Evolutionary conservation across 2,113 vertebrate genomes (phyloP), one percentile per base, ranked within the genome.

Genomic region (Sprattus sprattus): DNA sequence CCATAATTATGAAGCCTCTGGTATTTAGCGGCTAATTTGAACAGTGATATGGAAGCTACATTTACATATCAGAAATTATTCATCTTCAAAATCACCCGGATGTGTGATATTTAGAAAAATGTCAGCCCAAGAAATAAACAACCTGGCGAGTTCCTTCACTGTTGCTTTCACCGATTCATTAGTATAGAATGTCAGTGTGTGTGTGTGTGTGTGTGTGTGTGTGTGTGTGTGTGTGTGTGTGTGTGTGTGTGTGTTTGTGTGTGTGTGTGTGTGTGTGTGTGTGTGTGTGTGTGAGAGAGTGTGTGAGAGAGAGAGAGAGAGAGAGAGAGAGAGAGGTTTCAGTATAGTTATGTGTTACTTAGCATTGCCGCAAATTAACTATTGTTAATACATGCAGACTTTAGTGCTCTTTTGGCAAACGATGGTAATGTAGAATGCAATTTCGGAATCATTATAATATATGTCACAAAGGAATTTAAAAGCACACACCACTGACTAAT

Each of bases 91-190:
- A 39, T 39, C 86, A 85, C 45, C 83, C 87, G 86, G 91, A 92
- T 91, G 91, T 88, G 88, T 94, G 94, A 90, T 94, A 95, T 95
- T 95, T 95, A 85, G 91, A 89, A 92, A 95, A 95, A 95, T 95
- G 92, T 93, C 95, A 95, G 88, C 89, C 81, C 88, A 89, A 91
- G 87, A 84, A 92, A 93, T 92, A 94, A 93, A 93, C 90, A 93
- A 85, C 88, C 75, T 64, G 83, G 75, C 85, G 85, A 90, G 92
- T 90, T 86, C 85, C 90, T 89, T 86, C 86, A 82, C 88, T 89
- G 88, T 85, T 52, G 84, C 67, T 67, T 83, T 86, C 87, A 83
- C 49, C 89, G 86, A 86, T 90, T 94, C 92, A 94, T 94, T 94
- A 94, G 89, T 89, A 85, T 84, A 90, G 92, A 94, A 81, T 91